phyloP scores from a whole-genome alignment of 2,888 invertebrate species.

The Chrysotoxum bicinctum region DNA sequence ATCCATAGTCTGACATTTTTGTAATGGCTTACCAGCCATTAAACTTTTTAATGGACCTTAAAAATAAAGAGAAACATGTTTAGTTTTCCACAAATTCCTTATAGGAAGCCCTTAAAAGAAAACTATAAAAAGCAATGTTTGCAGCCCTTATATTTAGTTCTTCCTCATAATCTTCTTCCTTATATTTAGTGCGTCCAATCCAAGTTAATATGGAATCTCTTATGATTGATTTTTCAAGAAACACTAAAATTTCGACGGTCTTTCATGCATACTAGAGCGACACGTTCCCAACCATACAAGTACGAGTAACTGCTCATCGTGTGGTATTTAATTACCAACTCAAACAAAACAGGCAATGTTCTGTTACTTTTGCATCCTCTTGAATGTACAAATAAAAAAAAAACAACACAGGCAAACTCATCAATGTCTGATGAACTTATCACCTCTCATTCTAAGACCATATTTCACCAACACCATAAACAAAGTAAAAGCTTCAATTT shows the following conservation, averaged over 20 bases:
- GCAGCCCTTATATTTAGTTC: too few species aligned
- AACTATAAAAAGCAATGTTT: too few species aligned
- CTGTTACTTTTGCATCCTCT: not conserved
- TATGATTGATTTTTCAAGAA: not conserved
- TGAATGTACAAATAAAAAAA: not conserved
- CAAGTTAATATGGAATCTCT: not conserved
- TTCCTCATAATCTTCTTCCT: too few species aligned
- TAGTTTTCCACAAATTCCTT: too few species aligned
- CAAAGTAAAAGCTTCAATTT: slow-evolving; percentile 26
- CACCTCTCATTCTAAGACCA: slow-evolving; percentile 31
- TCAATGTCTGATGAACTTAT: slow-evolving; percentile 35
- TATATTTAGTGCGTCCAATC: too few species aligned
- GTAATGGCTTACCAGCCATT: too few species aligned
- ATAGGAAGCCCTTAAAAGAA: too few species aligned
- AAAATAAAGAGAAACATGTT: too few species aligned
- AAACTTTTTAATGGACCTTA: too few species aligned
- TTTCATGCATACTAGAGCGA: not conserved
- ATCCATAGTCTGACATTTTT: too few species aligned
- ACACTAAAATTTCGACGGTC: not conserved
- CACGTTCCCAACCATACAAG: not conserved
- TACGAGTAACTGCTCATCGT: not conserved
- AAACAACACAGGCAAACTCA: slow-evolving; percentile 27
- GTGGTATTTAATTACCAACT: slow-evolving; percentile 16
- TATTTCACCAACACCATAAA: slow-evolving; percentile 22
- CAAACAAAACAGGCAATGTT: not conserved